phyloP scores from a whole-genome alignment of 92 coral and sea anemone species.

The Galaxea fascicularis region DNA sequence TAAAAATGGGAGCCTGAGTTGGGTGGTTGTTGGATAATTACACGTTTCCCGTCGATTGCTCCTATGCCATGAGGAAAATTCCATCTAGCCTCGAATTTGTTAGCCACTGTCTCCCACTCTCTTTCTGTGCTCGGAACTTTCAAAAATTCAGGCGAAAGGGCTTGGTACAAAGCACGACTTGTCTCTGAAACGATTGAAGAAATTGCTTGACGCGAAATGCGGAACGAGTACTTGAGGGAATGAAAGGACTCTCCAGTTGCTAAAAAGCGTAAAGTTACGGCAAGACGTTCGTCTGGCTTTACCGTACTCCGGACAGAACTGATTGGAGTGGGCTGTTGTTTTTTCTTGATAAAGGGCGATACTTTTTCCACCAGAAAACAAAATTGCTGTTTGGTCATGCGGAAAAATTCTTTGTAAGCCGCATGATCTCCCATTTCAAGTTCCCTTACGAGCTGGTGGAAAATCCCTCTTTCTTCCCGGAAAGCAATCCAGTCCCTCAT shows the following conservation, averaged over 20 bases:
- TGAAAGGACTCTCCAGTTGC: constrained; percentile 58
- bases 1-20: constrained; percentile 68
- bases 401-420: constrained; percentile 46
- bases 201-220: constrained; percentile 35
- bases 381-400: constrained; percentile 51
- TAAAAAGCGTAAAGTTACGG: constrained; percentile 61
- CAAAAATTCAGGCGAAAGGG: constrained; percentile 21
- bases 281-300: constrained; percentile 51
- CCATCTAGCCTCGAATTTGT: constrained; percentile 52
- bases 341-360: constrained; percentile 31
- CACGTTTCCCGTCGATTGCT: constrained; percentile 68
- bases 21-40: constrained; percentile 63
- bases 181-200: constrained; percentile 33
- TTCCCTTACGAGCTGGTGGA: constrained; percentile 53
- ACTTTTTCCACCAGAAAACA: constrained; percentile 48
- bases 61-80: constrained; percentile 75
- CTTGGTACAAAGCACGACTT: constrained; percentile 30
- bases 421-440: constrained; percentile 48
- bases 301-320: constrained; percentile 30
- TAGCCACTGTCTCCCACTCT: constrained; percentile 56
- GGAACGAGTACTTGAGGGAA: constrained; percentile 38
- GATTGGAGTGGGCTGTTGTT: constrained; percentile 47
- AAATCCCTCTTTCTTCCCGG: constrained; percentile 50
- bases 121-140: constrained; percentile 49
- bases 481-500: constrained; percentile 43